These are phyloP conservation scores for Euthynnus affinis DNA, from an alignment of 2,797 vertebrate genomes.

Conservation along the genomic window DNA sequence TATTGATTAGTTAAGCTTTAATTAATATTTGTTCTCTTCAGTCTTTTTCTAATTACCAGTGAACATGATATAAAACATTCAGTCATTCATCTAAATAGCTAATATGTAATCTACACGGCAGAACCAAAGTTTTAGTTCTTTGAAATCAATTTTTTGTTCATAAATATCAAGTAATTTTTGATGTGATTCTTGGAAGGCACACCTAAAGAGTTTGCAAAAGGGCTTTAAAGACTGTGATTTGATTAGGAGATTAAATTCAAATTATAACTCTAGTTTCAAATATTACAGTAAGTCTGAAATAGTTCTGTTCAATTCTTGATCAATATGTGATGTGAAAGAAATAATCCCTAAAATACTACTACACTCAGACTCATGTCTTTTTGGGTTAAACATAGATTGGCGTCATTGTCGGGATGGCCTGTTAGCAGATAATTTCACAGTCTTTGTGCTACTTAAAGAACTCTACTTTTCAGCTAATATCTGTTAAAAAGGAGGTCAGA, in stretches of 20 bases:
- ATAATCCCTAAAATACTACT: background rate
- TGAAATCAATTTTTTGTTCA: background rate
- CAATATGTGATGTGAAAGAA: background rate
- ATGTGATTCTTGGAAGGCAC: background rate
- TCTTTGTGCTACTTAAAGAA: conserved; percentile 36
- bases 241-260: background rate
- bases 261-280: background rate
- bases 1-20: no score
- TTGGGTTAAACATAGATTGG: background rate
- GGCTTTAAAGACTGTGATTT: background rate
- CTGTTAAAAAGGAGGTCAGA: conserved; percentile 38
- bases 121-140: no score
- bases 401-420: background rate
- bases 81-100: background rate
- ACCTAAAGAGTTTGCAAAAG: background rate
- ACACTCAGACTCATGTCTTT: background rate
- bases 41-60: no score
- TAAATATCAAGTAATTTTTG: background rate
- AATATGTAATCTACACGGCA: background rate
- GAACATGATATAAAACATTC: no score
- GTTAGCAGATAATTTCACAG: background rate
- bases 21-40: no score
- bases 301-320: background rate
- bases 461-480: conserved; percentile 21
- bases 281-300: background rate